phyloP scores from a whole-genome alignment of 1,140 invertebrate genomes.

The Lasioglossum albipes region DNA sequence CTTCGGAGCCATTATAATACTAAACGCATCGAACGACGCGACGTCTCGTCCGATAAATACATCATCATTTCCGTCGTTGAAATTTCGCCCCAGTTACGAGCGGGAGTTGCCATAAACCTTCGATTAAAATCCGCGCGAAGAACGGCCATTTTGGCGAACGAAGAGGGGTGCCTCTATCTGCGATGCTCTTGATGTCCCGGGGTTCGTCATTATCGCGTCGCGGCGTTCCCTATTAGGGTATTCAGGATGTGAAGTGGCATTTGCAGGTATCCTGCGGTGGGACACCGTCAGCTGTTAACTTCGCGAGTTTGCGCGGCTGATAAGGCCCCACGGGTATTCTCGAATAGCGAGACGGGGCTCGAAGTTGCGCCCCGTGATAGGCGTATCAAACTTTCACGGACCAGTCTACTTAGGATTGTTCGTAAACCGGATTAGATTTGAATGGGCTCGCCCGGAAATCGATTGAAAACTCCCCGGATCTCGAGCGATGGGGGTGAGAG shows the following conservation, averaged over 20 bases:
- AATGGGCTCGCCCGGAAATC: background rate
- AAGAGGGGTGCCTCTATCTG: constrained; percentile 1
- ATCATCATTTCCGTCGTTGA: background rate
- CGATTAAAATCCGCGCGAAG: constrained; percentile 8
- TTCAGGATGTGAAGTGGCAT: constrained; percentile 53
- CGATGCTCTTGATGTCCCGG: constrained; percentile 11
- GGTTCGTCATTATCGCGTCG: constrained; percentile 46
- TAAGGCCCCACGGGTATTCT: constrained; percentile 41
- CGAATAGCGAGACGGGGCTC: constrained; percentile 37
- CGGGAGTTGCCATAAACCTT: background rate
- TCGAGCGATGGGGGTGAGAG: too few species aligned
- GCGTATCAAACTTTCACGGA: constrained; percentile 42
- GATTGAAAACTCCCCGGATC: background rate
- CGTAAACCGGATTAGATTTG: constrained; percentile 31
- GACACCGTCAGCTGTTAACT: constrained; percentile 60
- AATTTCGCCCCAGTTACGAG: constrained; percentile 1
- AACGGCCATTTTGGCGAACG: background rate
- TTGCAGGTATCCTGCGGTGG: constrained; percentile 56
- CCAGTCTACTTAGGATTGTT: constrained; percentile 32
- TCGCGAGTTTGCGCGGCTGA: constrained; percentile 59
- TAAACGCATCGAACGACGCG: background rate
- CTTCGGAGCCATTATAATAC: background rate
- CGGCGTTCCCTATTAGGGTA: constrained; percentile 19
- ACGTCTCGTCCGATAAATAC: background rate
- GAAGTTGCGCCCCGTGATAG: constrained; percentile 39